Evolutionary conservation across 2,113 vertebrate genomes (phyloP).

Genomic region (Stictonetta naevosa): DNA sequence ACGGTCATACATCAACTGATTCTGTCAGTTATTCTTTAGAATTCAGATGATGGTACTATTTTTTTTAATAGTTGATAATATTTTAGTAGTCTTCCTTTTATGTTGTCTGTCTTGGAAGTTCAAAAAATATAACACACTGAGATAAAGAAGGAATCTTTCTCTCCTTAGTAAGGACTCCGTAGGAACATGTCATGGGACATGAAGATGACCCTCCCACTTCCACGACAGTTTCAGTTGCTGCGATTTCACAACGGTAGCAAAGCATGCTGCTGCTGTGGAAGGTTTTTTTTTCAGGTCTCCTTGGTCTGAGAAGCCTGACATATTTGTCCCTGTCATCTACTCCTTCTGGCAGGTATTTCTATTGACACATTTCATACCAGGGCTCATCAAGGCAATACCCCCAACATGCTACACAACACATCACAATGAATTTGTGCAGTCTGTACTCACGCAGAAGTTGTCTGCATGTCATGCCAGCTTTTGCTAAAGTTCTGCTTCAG

Average conservation of each 20-base stretch:
- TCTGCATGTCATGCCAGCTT: constrained; percentile 95
- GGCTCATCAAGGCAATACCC: not conserved
- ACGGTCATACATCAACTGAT: not conserved
- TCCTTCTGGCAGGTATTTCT: not conserved
- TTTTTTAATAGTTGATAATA: not conserved
- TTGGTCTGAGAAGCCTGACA: not conserved
- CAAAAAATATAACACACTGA: not conserved
- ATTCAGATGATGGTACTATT: not conserved
- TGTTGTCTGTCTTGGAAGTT: not conserved
- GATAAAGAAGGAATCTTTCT: not conserved
- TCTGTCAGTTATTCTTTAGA: not conserved
- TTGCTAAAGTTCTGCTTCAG: constrained; percentile 91
- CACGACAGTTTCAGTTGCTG: not conserved
- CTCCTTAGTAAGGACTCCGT: not conserved
- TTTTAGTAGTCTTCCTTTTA: not conserved
- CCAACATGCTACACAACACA: not conserved
- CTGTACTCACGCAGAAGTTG: constrained; percentile 90
- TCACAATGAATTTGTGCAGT: not conserved
- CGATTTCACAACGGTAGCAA: not conserved
- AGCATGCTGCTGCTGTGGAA: not conserved
- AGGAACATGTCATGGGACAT: not conserved
- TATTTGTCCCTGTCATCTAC: not conserved
- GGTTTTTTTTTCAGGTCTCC: not conserved
- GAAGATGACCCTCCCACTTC: not conserved
- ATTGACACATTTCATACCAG: not conserved